Conservation (phyloP, 2,888 invertebrate genomes). For the Drosophila algonquin region DNA sequence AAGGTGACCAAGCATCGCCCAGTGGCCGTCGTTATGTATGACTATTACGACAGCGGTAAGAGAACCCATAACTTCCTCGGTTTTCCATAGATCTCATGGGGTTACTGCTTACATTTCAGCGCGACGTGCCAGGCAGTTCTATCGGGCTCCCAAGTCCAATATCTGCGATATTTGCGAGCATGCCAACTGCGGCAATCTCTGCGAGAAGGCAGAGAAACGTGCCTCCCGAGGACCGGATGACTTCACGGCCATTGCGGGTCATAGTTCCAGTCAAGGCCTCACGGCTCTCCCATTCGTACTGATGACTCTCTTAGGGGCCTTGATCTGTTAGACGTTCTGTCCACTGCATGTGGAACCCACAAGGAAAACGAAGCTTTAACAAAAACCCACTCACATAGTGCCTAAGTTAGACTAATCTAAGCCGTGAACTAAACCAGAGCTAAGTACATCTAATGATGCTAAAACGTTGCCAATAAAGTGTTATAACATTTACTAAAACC, state of each 20-base stretch:
- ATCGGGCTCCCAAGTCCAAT: conserved; percentile 88
- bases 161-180: conserved; percentile 93
- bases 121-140: conserved; percentile 92
- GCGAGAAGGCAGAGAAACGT: conserved; percentile 82
- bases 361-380: conserved; percentile 71
- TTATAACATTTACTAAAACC: conserved; percentile 65
- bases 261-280: conserved; percentile 22
- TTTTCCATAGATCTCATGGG: not conserved
- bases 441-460: conserved; percentile 67
- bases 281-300: conserved; percentile 12
- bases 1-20: conserved; percentile 94
- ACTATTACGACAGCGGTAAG: conserved; percentile 97
- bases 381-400: conserved; percentile 64
- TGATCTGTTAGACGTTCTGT: conserved; percentile 30
- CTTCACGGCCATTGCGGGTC: conserved; percentile 53
- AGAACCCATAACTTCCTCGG: conserved; percentile 46
- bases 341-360: conserved; percentile 2
- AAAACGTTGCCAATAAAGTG: conserved; percentile 70
- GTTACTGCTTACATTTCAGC: conserved; percentile 84
- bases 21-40: conserved; percentile 93
- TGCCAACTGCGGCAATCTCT: conserved; percentile 85
- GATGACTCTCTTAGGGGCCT: conserved; percentile 7
- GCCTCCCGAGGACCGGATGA: conserved; percentile 71
- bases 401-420: conserved; percentile 59
- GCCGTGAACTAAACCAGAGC: conserved; percentile 55